Conservation (phyloP, 2,113 vertebrate genomes). For the Equus przewalskii region DNA sequence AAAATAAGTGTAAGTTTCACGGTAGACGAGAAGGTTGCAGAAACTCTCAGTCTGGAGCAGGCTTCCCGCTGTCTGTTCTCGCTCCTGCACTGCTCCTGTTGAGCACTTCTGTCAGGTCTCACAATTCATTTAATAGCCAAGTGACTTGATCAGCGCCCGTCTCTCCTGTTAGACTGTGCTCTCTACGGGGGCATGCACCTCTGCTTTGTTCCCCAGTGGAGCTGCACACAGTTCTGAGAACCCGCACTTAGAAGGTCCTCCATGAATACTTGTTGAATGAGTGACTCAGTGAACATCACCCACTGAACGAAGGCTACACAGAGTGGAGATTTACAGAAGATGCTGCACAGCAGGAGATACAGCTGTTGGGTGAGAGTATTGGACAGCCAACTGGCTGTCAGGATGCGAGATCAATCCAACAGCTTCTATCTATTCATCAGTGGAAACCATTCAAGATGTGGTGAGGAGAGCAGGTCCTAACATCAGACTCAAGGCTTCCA, state of each 20-base stretch:
- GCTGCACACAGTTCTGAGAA: too few species aligned
- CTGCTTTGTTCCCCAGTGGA: background rate
- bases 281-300: too few species aligned
- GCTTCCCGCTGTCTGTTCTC: too few species aligned
- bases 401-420: background rate
- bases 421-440: background rate
- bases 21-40: background rate
- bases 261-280: background rate
- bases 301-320: background rate
- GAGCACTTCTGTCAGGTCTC: background rate
- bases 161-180: background rate
- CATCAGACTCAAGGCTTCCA: background rate
- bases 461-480: background rate
- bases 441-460: background rate
- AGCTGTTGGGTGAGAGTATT: background rate
- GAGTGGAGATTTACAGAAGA: background rate
- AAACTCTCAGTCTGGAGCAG: background rate
- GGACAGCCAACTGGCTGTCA: background rate
- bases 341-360: too few species aligned
- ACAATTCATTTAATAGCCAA: background rate
- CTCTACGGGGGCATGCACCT: background rate
- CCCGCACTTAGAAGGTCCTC: background rate
- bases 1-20: background rate
- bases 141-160: background rate
- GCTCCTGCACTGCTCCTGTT: background rate